phyloP scores from a whole-genome alignment of 2,888 invertebrate species.

The Epistrophe eligans region DNA sequence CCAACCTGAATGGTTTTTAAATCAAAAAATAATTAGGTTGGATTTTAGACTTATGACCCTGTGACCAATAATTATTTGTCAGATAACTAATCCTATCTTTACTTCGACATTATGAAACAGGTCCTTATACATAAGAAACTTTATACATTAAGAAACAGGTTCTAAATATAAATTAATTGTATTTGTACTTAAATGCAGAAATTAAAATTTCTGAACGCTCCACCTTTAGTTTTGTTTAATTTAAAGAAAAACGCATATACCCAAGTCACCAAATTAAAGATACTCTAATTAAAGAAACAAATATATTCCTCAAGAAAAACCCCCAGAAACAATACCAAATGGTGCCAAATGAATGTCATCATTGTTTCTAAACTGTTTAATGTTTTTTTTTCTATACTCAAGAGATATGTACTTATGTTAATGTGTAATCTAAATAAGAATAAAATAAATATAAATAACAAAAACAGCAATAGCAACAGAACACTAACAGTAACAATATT shows the following conservation, averaged over 20 bases:
- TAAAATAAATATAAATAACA: conserved; percentile 35
- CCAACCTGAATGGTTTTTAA: too few relatives aligned
- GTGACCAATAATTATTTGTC: too few relatives aligned
- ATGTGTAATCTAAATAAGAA: conserved; percentile 25
- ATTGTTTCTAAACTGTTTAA: conserved; percentile 55
- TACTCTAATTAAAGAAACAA: not conserved
- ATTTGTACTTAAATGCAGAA: too few relatives aligned
- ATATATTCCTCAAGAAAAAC: not conserved
- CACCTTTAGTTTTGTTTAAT: too few relatives aligned
- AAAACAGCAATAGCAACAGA: conserved; percentile 7
- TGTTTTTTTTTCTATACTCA: conserved; percentile 25
- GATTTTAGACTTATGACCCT: too few relatives aligned
- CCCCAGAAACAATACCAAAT: conserved; percentile 6
- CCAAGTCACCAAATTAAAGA: not conserved
- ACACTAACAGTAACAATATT: conserved; percentile 10
- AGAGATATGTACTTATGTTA: conserved; percentile 33
- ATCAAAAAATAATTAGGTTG: too few relatives aligned
- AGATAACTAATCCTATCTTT: too few relatives aligned
- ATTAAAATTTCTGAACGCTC: too few relatives aligned
- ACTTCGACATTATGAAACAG: too few relatives aligned
- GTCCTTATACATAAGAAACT: too few relatives aligned
- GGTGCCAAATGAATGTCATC: conserved; percentile 52
- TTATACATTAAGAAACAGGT: too few relatives aligned
- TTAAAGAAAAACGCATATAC: not conserved
- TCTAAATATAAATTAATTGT: too few relatives aligned